Conservation (phyloP, 2,797 vertebrate species). For the Parambassis ranga region DNA sequence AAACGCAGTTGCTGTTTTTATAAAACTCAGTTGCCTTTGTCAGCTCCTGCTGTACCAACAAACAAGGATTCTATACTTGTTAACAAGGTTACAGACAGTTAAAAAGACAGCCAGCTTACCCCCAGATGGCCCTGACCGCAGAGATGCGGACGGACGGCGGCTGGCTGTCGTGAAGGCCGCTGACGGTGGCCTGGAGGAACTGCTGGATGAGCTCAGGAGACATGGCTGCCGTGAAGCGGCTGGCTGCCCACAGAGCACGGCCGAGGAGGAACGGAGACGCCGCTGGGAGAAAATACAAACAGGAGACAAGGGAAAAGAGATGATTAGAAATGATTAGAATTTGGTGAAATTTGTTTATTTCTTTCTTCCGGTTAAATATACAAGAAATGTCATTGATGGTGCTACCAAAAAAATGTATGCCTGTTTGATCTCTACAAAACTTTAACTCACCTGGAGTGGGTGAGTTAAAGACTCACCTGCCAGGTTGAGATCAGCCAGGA, state of each 20-base stretch:
- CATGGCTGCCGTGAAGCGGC: slow-evolving; percentile 96
- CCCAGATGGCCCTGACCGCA: slow-evolving; percentile 96
- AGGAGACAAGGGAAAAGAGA: neutral
- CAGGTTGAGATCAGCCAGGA: slow-evolving; percentile 94
- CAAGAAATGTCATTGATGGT: too few relatives aligned
- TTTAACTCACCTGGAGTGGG: too few relatives aligned
- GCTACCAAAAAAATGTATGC: too few relatives aligned
- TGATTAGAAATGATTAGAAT: neutral
- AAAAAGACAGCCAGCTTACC: slow-evolving; percentile 79
- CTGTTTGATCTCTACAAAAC: too few relatives aligned
- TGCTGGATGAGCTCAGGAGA: slow-evolving; percentile 98
- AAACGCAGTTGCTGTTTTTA: too few relatives aligned
- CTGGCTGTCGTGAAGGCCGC: slow-evolving; percentile 93
- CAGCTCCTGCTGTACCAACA: too few relatives aligned
- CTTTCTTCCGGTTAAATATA: too few relatives aligned
- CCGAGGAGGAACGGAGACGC: slow-evolving; percentile 96
- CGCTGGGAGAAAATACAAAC: slow-evolving; percentile 38
- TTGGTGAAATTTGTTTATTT: too few relatives aligned
- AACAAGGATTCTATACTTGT: too few relatives aligned
- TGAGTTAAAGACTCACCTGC: slow-evolving; percentile 82
- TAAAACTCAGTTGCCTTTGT: too few relatives aligned
- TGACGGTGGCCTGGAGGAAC: slow-evolving; percentile 97
- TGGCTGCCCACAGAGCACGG: slow-evolving; percentile 96
- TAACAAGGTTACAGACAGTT: neutral
- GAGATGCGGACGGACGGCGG: slow-evolving; percentile 96